Conservation (phyloP, 2,797 vertebrate genomes). For the Anabas testudineus region DNA sequence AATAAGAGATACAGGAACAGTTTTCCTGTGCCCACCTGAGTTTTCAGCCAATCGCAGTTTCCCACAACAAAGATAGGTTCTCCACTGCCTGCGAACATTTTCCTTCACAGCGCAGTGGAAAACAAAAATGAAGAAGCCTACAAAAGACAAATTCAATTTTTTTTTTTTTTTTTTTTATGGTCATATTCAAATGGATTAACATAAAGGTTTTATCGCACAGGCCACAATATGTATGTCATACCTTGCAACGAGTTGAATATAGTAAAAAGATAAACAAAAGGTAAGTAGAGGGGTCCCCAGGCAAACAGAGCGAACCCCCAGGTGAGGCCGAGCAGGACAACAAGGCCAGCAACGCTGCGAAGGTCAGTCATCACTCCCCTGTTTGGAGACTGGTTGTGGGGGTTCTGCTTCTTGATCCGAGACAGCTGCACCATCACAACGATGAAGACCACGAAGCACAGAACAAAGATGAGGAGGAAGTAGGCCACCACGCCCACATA, state of each 20-base stretch:
- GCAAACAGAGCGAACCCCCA: slow-evolving; percentile 97
- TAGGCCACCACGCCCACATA: slow-evolving; percentile 94
- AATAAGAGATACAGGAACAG: neutral
- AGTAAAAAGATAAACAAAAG: slow-evolving; percentile 93
- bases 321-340: slow-evolving; percentile 93
- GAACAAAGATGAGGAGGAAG: slow-evolving; percentile 89
- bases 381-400: slow-evolving; percentile 90
- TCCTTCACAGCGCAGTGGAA: slow-evolving; percentile 96
- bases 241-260: slow-evolving; percentile 96
- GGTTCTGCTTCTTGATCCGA: slow-evolving; percentile 94
- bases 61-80: slow-evolving; percentile 92
- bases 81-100: slow-evolving; percentile 93
- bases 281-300: slow-evolving; percentile 88
- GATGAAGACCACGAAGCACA: slow-evolving; percentile 92
- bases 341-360: slow-evolving; percentile 90
- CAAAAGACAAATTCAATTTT: slow-evolving; percentile 21
- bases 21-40: slow-evolving; percentile 83
- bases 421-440: slow-evolving; percentile 93
- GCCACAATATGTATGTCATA: slow-evolving; percentile 63
- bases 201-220: no score
- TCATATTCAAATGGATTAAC: no score
- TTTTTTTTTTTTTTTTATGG: no score
- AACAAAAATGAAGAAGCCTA: slow-evolving; percentile 94
- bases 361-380: slow-evolving; percentile 88
- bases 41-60: slow-evolving; percentile 90